Percentiles rank a stretch among this genome's conserved stretches.
Evolutionary conservation across 2,888 invertebrate genomes (phyloP).

Genomic region (Dastarcus helophoroides): DNA sequence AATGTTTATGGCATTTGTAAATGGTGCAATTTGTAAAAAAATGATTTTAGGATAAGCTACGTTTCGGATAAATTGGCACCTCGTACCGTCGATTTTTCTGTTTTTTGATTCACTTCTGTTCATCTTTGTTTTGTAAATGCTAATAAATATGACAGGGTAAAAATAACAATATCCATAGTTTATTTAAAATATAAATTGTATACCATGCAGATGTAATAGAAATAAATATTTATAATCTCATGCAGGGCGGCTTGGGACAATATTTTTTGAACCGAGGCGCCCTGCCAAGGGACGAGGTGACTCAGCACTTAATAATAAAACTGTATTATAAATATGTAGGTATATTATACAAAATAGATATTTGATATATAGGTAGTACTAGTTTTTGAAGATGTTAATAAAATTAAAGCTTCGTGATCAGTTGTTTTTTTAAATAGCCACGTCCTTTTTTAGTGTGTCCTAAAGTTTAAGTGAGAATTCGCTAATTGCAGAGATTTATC

Average conservation of each 20-base stretch:
- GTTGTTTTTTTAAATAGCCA: slow-evolving; percentile 3
- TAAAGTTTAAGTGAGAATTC: too few species aligned
- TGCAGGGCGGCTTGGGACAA: slow-evolving; percentile 9
- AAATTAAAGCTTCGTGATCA: slow-evolving; percentile 38
- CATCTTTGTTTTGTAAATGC: too few species aligned
- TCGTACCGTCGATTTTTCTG: slow-evolving; percentile 27
- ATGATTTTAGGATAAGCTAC: slow-evolving; percentile 24
- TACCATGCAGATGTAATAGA: slow-evolving; percentile 22
- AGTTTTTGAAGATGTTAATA: slow-evolving; percentile 40
- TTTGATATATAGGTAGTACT: slow-evolving; percentile 40
- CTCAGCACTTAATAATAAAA: slow-evolving; percentile 22
- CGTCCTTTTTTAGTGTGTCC: too few species aligned
- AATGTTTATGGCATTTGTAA: slow-evolving; percentile 35
- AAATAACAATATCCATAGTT: slow-evolving; percentile 34
- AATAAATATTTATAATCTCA: slow-evolving; percentile 21
- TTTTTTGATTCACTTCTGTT: slow-evolving; percentile 18
- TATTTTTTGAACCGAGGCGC: slow-evolving; percentile 3
- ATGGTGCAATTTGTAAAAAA: slow-evolving; percentile 37
- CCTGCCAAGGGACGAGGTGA: slow-evolving; percentile 26
- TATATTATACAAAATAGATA: slow-evolving; percentile 35
- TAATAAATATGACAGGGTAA: slow-evolving; percentile 34
- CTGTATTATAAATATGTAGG: slow-evolving; percentile 35
- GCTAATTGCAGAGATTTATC: too few species aligned
- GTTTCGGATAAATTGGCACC: slow-evolving; percentile 29
- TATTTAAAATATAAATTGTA: slow-evolving; percentile 29